These are phyloP conservation scores for Napeogenes inachia DNA, from an alignment of 2,888 invertebrate species.

Conservation along the genomic window DNA sequence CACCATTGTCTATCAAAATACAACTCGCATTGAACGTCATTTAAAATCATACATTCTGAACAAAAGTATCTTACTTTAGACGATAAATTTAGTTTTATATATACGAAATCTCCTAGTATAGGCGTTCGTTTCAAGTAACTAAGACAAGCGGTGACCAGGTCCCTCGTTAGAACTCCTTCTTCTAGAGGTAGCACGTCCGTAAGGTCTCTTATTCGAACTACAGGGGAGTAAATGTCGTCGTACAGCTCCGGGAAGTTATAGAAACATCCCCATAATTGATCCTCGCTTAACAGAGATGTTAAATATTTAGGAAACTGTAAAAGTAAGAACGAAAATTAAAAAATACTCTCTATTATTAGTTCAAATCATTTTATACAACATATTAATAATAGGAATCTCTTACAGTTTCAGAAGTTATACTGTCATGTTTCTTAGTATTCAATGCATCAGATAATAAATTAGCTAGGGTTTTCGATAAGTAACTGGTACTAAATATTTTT, in stretches of 20 bases:
- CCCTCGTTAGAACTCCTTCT: slow-evolving; percentile 69
- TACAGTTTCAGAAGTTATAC: slow-evolving; percentile 17
- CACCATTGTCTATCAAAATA: not conserved
- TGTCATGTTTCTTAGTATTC: slow-evolving; percentile 11
- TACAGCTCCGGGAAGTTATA: slow-evolving; percentile 66
- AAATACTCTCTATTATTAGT: not conserved
- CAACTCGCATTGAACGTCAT: too few relatives aligned
- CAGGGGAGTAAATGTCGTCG: slow-evolving; percentile 54
- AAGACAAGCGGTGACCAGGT: slow-evolving; percentile 71
- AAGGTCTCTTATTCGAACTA: slow-evolving; percentile 44
- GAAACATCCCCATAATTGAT: slow-evolving; percentile 65
- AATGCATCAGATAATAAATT: slow-evolving; percentile 10
- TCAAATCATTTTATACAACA: not conserved
- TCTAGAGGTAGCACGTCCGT: slow-evolving; percentile 55
- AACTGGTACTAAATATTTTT: slow-evolving; percentile 9
- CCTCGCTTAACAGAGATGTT: slow-evolving; percentile 58
- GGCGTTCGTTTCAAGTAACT: slow-evolving; percentile 75
- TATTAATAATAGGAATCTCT: slow-evolving; percentile 4
- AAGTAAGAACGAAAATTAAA: not conserved
- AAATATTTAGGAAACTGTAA: slow-evolving; percentile 54
- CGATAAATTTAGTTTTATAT: slow-evolving; percentile 74
- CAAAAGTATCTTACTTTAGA: slow-evolving; percentile 45
- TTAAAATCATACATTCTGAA: too few relatives aligned
- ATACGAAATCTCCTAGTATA: slow-evolving; percentile 70
- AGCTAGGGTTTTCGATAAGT: slow-evolving; percentile 15